phyloP scores from a whole-genome alignment of 2,797 vertebrate genomes.

The Holocentrus rufus region DNA sequence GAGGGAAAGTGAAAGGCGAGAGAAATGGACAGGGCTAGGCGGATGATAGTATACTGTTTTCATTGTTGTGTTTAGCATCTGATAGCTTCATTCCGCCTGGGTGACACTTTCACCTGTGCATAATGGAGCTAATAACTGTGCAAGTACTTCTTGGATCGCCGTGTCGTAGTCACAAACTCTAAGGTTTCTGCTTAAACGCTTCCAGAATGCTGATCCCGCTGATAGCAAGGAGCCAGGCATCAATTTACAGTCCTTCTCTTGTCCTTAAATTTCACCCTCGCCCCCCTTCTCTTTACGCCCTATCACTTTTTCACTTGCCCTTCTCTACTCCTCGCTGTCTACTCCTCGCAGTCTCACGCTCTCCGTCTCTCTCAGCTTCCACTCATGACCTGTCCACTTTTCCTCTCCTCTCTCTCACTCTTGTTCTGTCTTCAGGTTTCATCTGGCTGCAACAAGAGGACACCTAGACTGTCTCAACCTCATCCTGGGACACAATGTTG shows the following conservation, averaged over 20 bases:
- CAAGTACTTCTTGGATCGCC: not conserved
- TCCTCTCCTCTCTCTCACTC: not conserved
- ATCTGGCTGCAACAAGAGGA: slow-evolving; percentile 93
- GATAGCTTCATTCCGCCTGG: not conserved
- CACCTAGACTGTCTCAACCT: slow-evolving; percentile 93
- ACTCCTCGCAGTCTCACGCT: not conserved
- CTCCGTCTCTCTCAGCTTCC: not conserved
- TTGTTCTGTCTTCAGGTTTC: slow-evolving; percentile 84
- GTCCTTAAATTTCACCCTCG: slow-evolving; percentile 56
- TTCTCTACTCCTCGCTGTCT: not conserved
- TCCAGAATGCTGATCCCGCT: slow-evolving; percentile 65
- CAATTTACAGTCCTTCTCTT: slow-evolving; percentile 55
- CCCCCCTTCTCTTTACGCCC: slow-evolving; percentile 27
- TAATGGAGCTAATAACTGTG: not conserved
- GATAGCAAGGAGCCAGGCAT: slow-evolving; percentile 54
- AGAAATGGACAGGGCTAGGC: not conserved
- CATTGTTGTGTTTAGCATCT: not conserved
- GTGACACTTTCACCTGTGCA: not conserved
- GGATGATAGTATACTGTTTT: not conserved
- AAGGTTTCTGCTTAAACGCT: slow-evolving; percentile 49
- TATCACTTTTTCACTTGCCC: slow-evolving; percentile 36
- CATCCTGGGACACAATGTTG: slow-evolving; percentile 89
- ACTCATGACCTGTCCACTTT: not conserved
- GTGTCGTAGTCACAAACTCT: slow-evolving; percentile 15
- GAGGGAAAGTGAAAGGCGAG: not conserved